Conservation (phyloP, 1,140 invertebrate genomes). For the Tetramorium parvispinum region DNA sequence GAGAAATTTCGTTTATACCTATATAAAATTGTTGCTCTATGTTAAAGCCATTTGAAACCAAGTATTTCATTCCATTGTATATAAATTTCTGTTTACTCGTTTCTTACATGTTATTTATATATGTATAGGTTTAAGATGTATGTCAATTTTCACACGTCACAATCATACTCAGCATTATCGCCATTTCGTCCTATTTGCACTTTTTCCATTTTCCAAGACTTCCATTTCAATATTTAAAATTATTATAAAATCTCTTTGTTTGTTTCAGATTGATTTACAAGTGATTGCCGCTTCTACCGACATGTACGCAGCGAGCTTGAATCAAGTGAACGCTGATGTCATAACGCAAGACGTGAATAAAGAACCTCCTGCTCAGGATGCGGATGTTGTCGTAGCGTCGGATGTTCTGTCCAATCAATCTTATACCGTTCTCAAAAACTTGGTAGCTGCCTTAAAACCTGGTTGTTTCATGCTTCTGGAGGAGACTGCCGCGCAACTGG, state of each 20-base stretch:
- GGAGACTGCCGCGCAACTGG: conserved; percentile 88
- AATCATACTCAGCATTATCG: too few species aligned
- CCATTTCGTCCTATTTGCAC: background rate
- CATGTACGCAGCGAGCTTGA: conserved; percentile 83
- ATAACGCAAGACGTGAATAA: conserved; percentile 86
- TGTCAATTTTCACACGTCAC: background rate
- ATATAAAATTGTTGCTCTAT: too few species aligned
- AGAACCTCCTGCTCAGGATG: conserved; percentile 88
- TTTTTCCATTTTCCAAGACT: background rate
- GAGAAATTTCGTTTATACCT: too few species aligned
- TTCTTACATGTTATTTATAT: background rate
- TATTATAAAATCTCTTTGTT: conserved; percentile 8
- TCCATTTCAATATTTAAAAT: background rate
- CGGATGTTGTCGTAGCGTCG: conserved; percentile 88
- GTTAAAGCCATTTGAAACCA: background rate
- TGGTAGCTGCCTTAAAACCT: conserved; percentile 88
- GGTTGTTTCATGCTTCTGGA: conserved; percentile 93
- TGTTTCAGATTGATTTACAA: conserved; percentile 80
- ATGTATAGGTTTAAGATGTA: background rate
- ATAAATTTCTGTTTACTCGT: background rate
- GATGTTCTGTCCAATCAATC: conserved; percentile 86
- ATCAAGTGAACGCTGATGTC: conserved; percentile 88
- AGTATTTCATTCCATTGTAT: background rate
- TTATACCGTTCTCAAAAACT: conserved; percentile 85
- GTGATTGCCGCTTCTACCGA: conserved; percentile 81